Conservation (phyloP, 2,113 vertebrate genomes). For the Poeciliopsis occidentalis region DNA sequence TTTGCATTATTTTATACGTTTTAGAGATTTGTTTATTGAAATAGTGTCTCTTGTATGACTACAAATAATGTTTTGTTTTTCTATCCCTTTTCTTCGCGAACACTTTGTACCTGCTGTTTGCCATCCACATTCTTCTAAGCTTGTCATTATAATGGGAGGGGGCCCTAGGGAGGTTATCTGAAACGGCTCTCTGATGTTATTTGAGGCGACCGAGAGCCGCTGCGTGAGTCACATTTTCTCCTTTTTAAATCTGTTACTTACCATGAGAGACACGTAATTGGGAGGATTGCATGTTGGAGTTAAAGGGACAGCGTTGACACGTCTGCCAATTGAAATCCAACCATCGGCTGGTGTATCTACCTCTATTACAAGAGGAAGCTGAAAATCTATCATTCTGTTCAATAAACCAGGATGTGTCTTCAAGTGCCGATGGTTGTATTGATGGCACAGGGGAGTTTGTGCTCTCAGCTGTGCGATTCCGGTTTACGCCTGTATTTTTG, state of each 20-base stretch:
- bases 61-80: too few relatives aligned
- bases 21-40: too few relatives aligned
- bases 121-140: background rate
- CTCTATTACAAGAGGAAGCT: background rate
- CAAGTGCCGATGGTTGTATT: slow-evolving; percentile 48
- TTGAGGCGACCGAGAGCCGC: background rate
- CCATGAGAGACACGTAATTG: background rate
- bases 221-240: background rate
- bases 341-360: background rate
- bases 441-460: slow-evolving; percentile 18
- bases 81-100: too few relatives aligned
- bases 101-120: too few relatives aligned
- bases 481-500: slow-evolving; percentile 46
- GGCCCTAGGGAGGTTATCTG: too few relatives aligned
- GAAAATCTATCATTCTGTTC: slow-evolving; percentile 38
- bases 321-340: slow-evolving; percentile 18
- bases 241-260: slow-evolving; percentile 8
- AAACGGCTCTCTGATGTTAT: background rate
- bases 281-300: slow-evolving; percentile 4
- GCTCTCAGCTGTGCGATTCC: slow-evolving; percentile 50
- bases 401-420: slow-evolving; percentile 37
- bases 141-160: background rate
- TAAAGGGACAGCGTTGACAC: slow-evolving; percentile 13
- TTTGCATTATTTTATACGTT: too few relatives aligned
- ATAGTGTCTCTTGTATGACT: too few relatives aligned